Conservation (phyloP, 2,113 vertebrate species). For the Myotis brandtii region DNA sequence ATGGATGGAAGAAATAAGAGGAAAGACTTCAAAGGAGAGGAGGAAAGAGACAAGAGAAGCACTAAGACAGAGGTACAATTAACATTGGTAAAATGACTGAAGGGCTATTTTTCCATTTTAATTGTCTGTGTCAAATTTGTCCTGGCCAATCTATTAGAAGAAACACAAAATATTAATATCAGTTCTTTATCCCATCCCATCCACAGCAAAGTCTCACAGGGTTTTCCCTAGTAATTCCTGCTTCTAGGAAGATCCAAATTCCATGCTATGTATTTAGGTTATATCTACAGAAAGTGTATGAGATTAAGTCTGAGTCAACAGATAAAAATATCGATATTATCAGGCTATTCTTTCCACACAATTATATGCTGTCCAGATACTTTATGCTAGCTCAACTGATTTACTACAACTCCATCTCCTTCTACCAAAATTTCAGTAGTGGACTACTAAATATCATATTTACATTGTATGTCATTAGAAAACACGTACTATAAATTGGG, state of each 20-base stretch:
- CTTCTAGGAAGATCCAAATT: background rate
- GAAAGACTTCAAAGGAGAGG: background rate
- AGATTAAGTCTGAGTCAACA: background rate
- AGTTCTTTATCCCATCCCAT: background rate
- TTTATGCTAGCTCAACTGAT: background rate
- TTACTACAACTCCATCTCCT: background rate
- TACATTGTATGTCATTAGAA: background rate
- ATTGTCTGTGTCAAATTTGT: background rate
- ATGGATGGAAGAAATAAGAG: background rate
- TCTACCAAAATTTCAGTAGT: background rate
- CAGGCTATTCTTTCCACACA: background rate
- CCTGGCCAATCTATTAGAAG: background rate
- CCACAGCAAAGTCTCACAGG: background rate
- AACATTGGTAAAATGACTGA: background rate
- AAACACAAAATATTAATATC: background rate
- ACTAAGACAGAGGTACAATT: background rate
- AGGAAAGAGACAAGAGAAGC: background rate
- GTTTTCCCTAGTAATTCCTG: background rate
- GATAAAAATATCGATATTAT: background rate
- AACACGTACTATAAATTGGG: background rate
- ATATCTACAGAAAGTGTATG: background rate
- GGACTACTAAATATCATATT: background rate
- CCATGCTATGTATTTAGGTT: background rate
- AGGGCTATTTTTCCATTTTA: background rate
- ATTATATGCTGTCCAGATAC: background rate